A percentile compares a stretch with the other conserved stretches of the same genome.
These are phyloP conservation scores for Hydraecia micacea DNA, from an alignment of 2,888 invertebrate genomes.

Conservation along the genomic window DNA sequence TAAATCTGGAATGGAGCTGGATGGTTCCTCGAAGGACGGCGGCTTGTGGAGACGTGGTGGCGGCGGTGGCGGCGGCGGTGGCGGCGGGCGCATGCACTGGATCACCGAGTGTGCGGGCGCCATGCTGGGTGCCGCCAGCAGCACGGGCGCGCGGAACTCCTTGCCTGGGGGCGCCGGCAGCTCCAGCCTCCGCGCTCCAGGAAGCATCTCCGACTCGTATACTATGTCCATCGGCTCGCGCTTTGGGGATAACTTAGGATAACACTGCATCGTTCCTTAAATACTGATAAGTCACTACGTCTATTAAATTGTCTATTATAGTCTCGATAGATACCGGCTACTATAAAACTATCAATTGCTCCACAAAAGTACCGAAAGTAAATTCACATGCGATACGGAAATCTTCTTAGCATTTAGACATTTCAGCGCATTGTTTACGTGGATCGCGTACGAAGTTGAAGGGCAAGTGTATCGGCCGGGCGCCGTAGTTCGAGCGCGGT, in stretches of 20 bases:
- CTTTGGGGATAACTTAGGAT: conserved; percentile 85
- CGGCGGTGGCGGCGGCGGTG: conserved; percentile 88
- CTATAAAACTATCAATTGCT: conserved; percentile 69
- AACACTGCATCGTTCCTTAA: conserved; percentile 86
- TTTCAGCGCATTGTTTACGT: conserved; percentile 78
- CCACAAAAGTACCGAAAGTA: conserved; percentile 69
- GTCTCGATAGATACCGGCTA: conserved; percentile 61
- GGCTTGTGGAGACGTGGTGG: conserved; percentile 88
- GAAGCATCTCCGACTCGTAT: conserved; percentile 83
- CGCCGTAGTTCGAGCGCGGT: conserved; percentile 77
- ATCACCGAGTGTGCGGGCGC: conserved; percentile 85
- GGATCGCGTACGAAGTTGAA: conserved; percentile 73
- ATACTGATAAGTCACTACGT: conserved; percentile 72
- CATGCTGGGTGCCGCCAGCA: conserved; percentile 81
- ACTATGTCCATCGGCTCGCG: conserved; percentile 83
- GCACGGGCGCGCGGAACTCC: conserved; percentile 87
- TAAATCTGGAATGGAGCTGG: conserved; percentile 96
- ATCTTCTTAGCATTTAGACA: conserved; percentile 75
- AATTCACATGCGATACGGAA: conserved; percentile 75
- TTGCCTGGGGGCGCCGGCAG: conserved; percentile 87
- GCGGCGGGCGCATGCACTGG: conserved; percentile 89
- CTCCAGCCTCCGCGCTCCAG: conserved; percentile 82
- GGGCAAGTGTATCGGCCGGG: conserved; percentile 72
- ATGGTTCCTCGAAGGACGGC: conserved; percentile 93
- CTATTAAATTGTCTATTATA: conserved; percentile 60